Percentiles rank a stretch among this genome's conserved stretches.
Evolutionary conservation across 2,888 invertebrate species (phyloP).

Genomic region (Amiota communis): DNA sequence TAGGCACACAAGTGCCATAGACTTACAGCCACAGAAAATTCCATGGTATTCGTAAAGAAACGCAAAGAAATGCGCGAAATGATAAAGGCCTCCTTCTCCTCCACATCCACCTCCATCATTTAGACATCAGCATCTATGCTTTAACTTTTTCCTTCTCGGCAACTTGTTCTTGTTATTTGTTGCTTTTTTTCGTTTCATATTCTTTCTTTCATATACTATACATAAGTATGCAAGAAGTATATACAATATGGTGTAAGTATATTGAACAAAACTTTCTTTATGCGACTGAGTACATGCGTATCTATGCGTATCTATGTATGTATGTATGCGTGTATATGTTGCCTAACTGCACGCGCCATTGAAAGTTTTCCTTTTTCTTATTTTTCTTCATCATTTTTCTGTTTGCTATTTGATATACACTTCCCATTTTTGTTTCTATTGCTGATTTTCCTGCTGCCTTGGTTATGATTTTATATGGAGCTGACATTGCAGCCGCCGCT

Average conservation of each 20-base stretch:
- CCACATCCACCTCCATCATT: not conserved
- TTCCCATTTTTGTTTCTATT: not conserved
- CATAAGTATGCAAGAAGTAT: too few relatives aligned
- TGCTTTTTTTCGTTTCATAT: too few relatives aligned
- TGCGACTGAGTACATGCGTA: not conserved
- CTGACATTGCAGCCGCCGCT: slow-evolving; percentile 40
- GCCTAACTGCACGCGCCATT: not conserved
- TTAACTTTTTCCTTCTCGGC: slow-evolving; percentile 9
- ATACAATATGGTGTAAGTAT: too few relatives aligned
- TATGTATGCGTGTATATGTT: not conserved
- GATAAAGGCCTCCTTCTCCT: not conserved
- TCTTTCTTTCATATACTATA: too few relatives aligned
- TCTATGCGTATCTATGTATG: not conserved
- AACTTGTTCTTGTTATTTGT: not conserved
- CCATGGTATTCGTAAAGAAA: not conserved
- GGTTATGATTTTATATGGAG: not conserved
- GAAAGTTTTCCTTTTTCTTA: slow-evolving; percentile 11
- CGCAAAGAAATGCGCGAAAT: slow-evolving; percentile 4
- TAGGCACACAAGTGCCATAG: not conserved
- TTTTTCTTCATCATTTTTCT: slow-evolving; percentile 14
- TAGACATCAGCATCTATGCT: slow-evolving; percentile 12
- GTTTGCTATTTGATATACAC: slow-evolving; percentile 41
- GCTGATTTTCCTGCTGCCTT: slow-evolving; percentile 4
- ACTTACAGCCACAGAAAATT: slow-evolving; percentile 34
- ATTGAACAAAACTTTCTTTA: not conserved